Base-by-base conservation (phyloP, 2,113 vertebrate species). In the Agelaius tricolor region DNA sequence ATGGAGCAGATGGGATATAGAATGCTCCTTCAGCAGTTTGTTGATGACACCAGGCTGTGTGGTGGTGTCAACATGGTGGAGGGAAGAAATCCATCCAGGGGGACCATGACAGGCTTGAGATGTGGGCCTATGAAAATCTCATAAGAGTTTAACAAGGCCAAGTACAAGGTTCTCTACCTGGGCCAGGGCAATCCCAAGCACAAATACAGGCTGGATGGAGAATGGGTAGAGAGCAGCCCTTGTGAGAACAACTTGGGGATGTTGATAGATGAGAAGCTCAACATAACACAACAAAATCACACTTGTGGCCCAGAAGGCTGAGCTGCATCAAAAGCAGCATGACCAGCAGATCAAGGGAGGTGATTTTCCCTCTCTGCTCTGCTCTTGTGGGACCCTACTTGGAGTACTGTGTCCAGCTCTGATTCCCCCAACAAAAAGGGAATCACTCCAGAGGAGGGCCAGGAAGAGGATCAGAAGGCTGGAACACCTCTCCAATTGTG, bases 401-500 rank as follows among this genome's bases (percentile, higher is more conserved):
- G 43, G 31, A 65, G 14, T 31, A 23, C 31, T 28, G 18, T 18
- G 15, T 37, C 31, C 18, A 37, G 18, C 43, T 44, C 27, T 44
- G 27, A 49, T 65, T 43, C 1, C 5, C 9, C 7, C 31, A 43
- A 33, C 6, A 44, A 65, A 27, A 65, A 51, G 15, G 22, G 58
- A 18, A 11, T 20, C 66, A 27, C 37, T 37, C 41, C 57, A 55
- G 30, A 57, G 20, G 35, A 44, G 27, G 12, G 15, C 6, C 51
- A 58, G 35, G 44, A 52, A 37, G 31, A 37, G 39, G 22, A 81
- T 81, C 15, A 66, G 52, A 39, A 15, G 15, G 15, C 52, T 59
- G 37, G 68, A 43, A 6, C 27, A 37, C 7, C 10, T 51, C 52
- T 66, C 31, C 37, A n/a, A 0, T 15, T 51, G 13, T 0, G 1